A percentile compares a stretch with the other conserved stretches of the same genome.
Evolutionary conservation across 2,113 vertebrate genomes (phyloP).

Genomic region (Leptosomus discolor): DNA sequence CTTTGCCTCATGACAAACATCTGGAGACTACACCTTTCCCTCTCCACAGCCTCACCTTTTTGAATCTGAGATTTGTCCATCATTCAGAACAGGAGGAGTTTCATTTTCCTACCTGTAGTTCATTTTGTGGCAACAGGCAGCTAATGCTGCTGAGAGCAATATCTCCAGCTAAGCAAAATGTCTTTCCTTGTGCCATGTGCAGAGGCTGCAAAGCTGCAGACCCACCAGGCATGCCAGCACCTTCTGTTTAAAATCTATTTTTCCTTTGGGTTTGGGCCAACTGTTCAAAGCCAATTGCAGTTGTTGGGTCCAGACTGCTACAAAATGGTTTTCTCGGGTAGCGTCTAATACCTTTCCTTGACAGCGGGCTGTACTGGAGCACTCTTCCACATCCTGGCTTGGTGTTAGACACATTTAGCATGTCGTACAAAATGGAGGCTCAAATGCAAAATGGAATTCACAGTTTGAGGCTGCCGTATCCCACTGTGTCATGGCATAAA

Average conservation of each 20-base stretch:
- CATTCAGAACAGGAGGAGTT: neutral
- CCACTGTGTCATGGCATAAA: conserved; percentile 9
- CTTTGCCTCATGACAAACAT: neutral
- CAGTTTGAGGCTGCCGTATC: neutral
- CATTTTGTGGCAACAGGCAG: neutral
- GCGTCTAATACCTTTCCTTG: conserved; percentile 34
- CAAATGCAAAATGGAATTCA: conserved; percentile 29
- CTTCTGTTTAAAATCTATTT: conserved; percentile 62
- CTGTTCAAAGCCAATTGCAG: conserved; percentile 29
- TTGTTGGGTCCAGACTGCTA: conserved; percentile 40
- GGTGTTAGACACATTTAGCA: neutral
- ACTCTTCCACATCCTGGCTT: neutral
- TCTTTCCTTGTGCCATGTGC: conserved; percentile 13
- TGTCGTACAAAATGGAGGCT: conserved; percentile 12
- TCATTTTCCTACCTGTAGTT: neutral
- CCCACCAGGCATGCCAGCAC: conserved; percentile 40
- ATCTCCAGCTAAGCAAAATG: neutral
- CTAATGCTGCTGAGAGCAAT: neutral
- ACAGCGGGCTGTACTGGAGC: neutral
- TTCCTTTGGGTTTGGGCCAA: conserved; percentile 38
- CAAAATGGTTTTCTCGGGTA: neutral
- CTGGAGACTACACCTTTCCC: neutral
- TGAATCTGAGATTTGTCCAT: neutral
- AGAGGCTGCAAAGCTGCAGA: neutral
- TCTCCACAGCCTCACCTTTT: neutral